A percentile compares a stretch with the other conserved stretches of the same genome.
Conservation (phyloP, 2,797 vertebrate species). For the Coracias cyanogaster region DNA sequence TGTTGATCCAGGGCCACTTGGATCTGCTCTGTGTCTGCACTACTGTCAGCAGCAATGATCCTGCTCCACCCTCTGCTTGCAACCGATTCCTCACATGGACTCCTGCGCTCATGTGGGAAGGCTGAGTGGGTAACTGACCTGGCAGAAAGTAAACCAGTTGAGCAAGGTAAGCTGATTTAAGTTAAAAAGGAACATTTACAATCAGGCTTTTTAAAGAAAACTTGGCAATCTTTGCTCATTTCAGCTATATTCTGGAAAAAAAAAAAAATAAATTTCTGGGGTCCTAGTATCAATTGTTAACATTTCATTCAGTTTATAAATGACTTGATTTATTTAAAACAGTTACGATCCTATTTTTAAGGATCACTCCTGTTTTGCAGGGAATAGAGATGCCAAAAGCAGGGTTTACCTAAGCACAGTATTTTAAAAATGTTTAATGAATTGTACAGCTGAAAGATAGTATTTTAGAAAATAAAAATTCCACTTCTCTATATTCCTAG, state of each 20-base stretch:
- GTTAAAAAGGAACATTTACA: not conserved
- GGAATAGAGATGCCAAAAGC: not conserved
- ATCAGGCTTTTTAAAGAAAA: not conserved
- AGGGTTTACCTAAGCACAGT: not conserved
- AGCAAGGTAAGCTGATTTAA: not conserved
- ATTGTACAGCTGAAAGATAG: not conserved
- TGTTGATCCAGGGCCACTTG: not conserved
- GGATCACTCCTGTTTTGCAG: not conserved
- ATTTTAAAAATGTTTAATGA: not conserved
- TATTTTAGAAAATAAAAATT: not conserved
- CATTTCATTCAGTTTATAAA: not conserved
- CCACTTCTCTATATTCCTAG: not conserved
- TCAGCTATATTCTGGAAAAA: not conserved
- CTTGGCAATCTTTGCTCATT: not conserved
- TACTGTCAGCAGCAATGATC: not conserved
- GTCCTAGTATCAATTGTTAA: not conserved
- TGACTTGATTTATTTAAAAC: not conserved
- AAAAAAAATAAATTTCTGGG: not conserved
- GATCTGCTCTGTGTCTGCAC: not conserved
- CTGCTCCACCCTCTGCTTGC: not conserved
- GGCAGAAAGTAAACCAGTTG: not conserved
- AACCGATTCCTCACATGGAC: not conserved
- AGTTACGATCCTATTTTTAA: not conserved
- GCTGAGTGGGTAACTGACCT: not conserved
- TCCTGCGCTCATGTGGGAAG: not conserved